Evolutionary conservation across 2,113 vertebrate genomes (phyloP).

Genomic region (Ginglymostoma cirratum): DNA sequence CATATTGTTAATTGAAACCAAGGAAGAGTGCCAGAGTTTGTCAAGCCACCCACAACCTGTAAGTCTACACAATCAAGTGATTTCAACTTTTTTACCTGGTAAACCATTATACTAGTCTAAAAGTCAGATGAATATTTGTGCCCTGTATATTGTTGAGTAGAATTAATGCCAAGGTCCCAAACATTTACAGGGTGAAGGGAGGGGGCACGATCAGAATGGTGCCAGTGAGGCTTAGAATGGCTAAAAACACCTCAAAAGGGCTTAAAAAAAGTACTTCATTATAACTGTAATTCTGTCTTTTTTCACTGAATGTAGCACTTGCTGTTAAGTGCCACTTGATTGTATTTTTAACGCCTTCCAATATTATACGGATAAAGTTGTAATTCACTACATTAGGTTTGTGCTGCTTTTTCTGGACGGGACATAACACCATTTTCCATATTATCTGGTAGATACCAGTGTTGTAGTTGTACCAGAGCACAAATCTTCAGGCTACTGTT

Average conservation of each 20-base stretch:
- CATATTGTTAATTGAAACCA: conserved; percentile 40
- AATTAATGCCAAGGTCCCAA: conserved; percentile 40
- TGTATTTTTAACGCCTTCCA: too few species aligned
- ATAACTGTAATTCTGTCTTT: too few species aligned
- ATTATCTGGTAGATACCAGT: too few species aligned
- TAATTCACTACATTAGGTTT: too few species aligned
- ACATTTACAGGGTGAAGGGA: background rate
- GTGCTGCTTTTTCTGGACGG: too few species aligned
- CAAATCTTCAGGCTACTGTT: too few species aligned
- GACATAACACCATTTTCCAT: too few species aligned
- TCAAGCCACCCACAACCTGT: background rate
- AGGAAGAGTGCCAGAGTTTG: background rate
- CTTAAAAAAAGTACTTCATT: background rate
- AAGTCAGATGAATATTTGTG: conserved; percentile 42
- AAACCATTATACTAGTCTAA: conserved; percentile 40
- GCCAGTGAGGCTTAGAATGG: background rate
- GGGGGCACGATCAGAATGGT: background rate
- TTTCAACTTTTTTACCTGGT: conserved; percentile 39
- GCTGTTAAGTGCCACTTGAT: too few species aligned
- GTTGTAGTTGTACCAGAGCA: too few species aligned
- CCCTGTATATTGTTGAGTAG: conserved; percentile 39
- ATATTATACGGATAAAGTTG: too few species aligned
- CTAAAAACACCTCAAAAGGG: background rate
- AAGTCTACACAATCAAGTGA: conserved; percentile 35
- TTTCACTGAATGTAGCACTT: too few species aligned